These are phyloP conservation scores for Chrysina gloriosa DNA, from an alignment of 2,888 invertebrate genomes.

Conservation along the genomic window DNA sequence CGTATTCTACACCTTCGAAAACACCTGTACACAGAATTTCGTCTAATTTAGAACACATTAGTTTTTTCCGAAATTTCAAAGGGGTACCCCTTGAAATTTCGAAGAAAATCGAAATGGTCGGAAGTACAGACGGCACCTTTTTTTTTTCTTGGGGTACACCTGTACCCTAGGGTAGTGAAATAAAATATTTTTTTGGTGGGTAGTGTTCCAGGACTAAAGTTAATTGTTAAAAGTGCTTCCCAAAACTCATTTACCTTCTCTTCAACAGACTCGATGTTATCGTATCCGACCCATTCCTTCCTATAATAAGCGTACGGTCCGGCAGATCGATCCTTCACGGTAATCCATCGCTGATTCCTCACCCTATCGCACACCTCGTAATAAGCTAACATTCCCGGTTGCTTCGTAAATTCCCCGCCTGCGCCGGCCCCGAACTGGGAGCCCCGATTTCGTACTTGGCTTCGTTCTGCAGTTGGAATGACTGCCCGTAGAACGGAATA, in stretches of 20 bases:
- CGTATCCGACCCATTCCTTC: slow-evolving; percentile 92
- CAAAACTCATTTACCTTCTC: slow-evolving; percentile 70
- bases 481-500: slow-evolving; percentile 89
- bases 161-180: not conserved
- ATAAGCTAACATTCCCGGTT: slow-evolving; percentile 89
- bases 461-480: slow-evolving; percentile 73
- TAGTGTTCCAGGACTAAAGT: too few relatives aligned
- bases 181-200: too few relatives aligned
- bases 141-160: not conserved
- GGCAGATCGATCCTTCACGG: slow-evolving; percentile 67
- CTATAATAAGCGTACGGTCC: slow-evolving; percentile 83
- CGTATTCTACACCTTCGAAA: too few relatives aligned
- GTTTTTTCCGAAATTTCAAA: too few relatives aligned
- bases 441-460: slow-evolving; percentile 70
- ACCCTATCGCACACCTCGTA: slow-evolving; percentile 86
- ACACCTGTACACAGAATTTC: too few relatives aligned
- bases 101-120: not conserved
- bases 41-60: too few relatives aligned
- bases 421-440: slow-evolving; percentile 80
- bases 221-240: not conserved
- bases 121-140: too few relatives aligned
- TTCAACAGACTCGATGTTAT: slow-evolving; percentile 81
- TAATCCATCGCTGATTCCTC: slow-evolving; percentile 75
- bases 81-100: too few relatives aligned
- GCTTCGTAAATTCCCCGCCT: slow-evolving; percentile 83